Base-by-base conservation (phyloP, 2,113 vertebrate genomes). In the Rhea americana region DNA sequence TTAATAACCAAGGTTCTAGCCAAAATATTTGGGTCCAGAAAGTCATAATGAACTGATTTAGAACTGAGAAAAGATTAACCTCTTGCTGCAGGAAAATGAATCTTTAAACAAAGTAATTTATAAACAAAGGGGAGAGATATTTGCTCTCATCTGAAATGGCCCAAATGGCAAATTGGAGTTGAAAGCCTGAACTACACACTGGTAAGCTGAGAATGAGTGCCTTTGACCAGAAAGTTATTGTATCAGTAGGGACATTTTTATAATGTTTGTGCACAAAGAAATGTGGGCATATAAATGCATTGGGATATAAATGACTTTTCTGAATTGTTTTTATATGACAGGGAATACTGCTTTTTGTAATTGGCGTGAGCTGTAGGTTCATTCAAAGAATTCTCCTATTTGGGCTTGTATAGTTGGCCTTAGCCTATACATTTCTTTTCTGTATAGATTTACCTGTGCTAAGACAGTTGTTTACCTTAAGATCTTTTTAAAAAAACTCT, bases 231-330 rank as follows among this genome's bases (percentile, higher is more conserved):
- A 58, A 58, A 58, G 28, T 32, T 58, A 58, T 58, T 58, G 32
- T 58, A 58, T 32, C 30, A 58, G 55, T 32, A 58, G 17, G 55
- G 55, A 32, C 55, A 58, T 58, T 58, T 58, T 58, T 58, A 7
- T 32, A 58, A 10, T 32, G 30, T 32, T 58, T 58, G 17, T 32
- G 18, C 11, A 58, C 8, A 58, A 73, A 67, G 5, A 51, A 53
- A 47, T 26, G 0, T 2, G 3, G 2, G 1, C 16, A 7, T 6
- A 28, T 63, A 32, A 63, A 62, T 9, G 82, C 35, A 35, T 2
- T 4, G 2, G 1, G 16, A 7, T 6, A 28, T 63, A 32, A 63
- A 62, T 9, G 82, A 76, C 37, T 25, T 85, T 4, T 2, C 21
- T 51, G 21, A 8, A 10, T 63, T 59, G 10, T 2, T 48, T 39